Conservation (phyloP, 53 echinoderm and acorn worm genomes). For the Hippasteria phrygiana region DNA sequence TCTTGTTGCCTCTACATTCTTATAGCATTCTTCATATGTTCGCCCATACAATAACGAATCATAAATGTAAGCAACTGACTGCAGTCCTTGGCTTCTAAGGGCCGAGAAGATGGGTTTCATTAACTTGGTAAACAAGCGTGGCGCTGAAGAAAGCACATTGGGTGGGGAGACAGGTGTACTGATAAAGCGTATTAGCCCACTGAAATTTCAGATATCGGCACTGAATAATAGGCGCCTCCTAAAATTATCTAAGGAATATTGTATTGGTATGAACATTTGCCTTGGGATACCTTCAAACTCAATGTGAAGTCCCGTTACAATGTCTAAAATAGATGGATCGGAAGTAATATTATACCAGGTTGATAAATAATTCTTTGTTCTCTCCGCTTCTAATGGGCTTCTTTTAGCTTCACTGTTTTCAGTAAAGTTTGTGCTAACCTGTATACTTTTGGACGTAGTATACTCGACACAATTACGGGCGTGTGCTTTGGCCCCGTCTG, state of each 20-base stretch:
- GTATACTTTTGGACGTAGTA: no score
- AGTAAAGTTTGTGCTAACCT: no score
- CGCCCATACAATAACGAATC: conserved; percentile 23
- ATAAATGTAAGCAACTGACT: conserved; percentile 48
- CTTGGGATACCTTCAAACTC: conserved; percentile 7
- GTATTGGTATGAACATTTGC: not conserved
- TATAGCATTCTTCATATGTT: conserved; percentile 20
- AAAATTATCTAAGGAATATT: not conserved
- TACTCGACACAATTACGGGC: no score
- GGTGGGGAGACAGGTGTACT: not conserved
- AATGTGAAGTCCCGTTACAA: not conserved
- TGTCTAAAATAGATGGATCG: conserved; percentile 27
- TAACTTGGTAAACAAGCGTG: conserved; percentile 14
- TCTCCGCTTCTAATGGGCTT: not conserved
- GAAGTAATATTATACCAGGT: conserved; percentile 24
- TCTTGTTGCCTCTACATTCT: no score
- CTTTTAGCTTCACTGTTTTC: no score
- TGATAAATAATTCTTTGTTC: not conserved
- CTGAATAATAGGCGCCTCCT: conserved; percentile 21
- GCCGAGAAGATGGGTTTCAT: conserved; percentile 40
- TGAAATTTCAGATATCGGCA: conserved; percentile 29
- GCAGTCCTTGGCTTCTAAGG: conserved; percentile 29
- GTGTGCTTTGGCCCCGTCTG: no score
- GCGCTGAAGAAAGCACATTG: not conserved
- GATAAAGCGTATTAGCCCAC: conserved; percentile 6